Conservation (phyloP, 2,113 vertebrate genomes). For the Nerophis ophidion region DNA sequence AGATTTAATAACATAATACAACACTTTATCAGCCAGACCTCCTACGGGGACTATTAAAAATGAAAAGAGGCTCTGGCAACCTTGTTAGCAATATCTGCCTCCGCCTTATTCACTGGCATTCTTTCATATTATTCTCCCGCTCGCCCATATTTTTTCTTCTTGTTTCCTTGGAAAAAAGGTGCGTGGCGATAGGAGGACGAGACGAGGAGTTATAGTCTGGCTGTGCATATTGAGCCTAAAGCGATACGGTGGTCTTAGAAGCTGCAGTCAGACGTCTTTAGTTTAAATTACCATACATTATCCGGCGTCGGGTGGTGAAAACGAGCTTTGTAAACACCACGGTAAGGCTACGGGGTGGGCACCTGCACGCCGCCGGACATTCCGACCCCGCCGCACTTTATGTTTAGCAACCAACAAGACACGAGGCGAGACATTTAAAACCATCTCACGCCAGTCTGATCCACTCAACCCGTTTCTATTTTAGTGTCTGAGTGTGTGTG, state of each 20-base stretch:
- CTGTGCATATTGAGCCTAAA: slow-evolving; percentile 48
- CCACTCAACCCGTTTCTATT: slow-evolving; percentile 57
- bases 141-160: slow-evolving; percentile 21
- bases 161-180: slow-evolving; percentile 49
- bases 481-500: slow-evolving; percentile 18
- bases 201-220: slow-evolving; percentile 23
- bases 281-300: slow-evolving; percentile 44
- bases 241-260: slow-evolving; percentile 44
- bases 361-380: neutral
- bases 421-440: slow-evolving; percentile 54
- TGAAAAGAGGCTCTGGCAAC: slow-evolving; percentile 64
- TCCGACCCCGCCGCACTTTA: slow-evolving; percentile 11
- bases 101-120: slow-evolving; percentile 52
- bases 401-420: slow-evolving; percentile 41
- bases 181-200: slow-evolving; percentile 38
- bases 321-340: slow-evolving; percentile 29
- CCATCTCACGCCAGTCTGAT: slow-evolving; percentile 53
- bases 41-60: slow-evolving; percentile 70
- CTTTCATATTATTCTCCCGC: slow-evolving; percentile 44
- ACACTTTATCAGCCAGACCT: slow-evolving; percentile 65
- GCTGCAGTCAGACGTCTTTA: slow-evolving; percentile 38
- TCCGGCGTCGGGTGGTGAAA: slow-evolving; percentile 29
- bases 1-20: slow-evolving; percentile 62
- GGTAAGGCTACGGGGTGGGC: neutral
- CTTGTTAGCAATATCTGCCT: slow-evolving; percentile 66